Evolutionary conservation across 2,113 vertebrate species (phyloP).

Genomic region (Quiscalus mexicanus): DNA sequence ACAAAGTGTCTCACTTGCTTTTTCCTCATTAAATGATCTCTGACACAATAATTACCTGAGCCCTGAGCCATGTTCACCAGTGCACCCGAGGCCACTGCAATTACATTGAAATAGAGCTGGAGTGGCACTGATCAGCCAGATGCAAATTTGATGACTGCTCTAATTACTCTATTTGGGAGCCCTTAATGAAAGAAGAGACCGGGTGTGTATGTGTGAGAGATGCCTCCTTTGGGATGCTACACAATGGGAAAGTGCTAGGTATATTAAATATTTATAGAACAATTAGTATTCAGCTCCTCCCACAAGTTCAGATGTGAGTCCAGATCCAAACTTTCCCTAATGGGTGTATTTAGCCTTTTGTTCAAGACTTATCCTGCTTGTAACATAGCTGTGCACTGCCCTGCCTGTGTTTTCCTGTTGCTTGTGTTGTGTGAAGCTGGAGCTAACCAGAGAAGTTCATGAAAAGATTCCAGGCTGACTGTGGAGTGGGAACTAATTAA

Average conservation of each 20-base stretch:
- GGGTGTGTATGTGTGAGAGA: neutral
- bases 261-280: conserved; percentile 43
- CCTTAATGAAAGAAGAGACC: neutral
- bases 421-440: neutral
- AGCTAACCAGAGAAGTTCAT: neutral
- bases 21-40: neutral
- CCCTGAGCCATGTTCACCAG: neutral
- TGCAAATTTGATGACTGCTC: neutral
- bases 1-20: neutral
- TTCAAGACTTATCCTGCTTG: neutral
- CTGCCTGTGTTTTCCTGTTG: neutral
- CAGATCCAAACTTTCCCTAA: neutral
- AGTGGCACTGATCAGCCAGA: neutral
- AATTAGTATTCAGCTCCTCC: conserved; percentile 26
- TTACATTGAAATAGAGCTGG: neutral
- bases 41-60: neutral
- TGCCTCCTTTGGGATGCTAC: neutral
- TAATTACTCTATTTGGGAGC: neutral
- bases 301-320: neutral
- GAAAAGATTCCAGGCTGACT: neutral
- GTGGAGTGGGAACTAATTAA: neutral
- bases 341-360: neutral
- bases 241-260: neutral
- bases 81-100: neutral
- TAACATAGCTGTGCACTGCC: neutral